Conservation (phyloP, 2,797 vertebrate species). For the Pipistrellus pygmaeus region DNA sequence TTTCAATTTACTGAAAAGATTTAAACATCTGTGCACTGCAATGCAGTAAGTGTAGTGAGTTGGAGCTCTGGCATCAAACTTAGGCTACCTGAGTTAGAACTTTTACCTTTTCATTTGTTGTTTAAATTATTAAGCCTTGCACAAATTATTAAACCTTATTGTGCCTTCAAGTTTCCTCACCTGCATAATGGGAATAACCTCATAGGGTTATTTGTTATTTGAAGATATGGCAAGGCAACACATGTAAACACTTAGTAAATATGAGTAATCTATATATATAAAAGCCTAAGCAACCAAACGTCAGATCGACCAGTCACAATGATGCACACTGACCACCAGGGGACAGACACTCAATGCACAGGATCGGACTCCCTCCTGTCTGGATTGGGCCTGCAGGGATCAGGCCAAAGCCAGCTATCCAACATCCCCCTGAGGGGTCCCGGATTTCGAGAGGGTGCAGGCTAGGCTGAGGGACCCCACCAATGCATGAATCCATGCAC, state of each 20-base stretch:
- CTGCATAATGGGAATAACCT: not conserved
- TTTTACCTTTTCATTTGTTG: not conserved
- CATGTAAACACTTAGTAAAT: not conserved
- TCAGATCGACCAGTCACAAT: no score
- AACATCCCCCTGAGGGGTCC: no score
- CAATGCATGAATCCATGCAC: no score
- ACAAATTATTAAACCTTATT: not conserved
- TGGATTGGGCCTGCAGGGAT: no score
- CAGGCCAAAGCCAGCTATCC: no score
- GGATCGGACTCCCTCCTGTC: no score
- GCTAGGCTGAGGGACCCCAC: no score
- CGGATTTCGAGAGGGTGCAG: no score
- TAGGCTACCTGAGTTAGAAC: not conserved
- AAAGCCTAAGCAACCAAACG: no score
- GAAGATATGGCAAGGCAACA: not conserved
- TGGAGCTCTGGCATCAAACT: not conserved
- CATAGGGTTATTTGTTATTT: not conserved
- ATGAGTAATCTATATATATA: not conserved
- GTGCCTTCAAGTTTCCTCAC: not conserved
- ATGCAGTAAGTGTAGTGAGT: accelerated
- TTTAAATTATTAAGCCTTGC: not conserved
- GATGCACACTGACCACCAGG: no score
- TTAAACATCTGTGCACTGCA: not conserved
- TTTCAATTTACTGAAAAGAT: not conserved
- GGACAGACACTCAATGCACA: no score